Evolutionary conservation across 1,140 invertebrate genomes (phyloP).

Genomic region (Megalopta genalis): DNA sequence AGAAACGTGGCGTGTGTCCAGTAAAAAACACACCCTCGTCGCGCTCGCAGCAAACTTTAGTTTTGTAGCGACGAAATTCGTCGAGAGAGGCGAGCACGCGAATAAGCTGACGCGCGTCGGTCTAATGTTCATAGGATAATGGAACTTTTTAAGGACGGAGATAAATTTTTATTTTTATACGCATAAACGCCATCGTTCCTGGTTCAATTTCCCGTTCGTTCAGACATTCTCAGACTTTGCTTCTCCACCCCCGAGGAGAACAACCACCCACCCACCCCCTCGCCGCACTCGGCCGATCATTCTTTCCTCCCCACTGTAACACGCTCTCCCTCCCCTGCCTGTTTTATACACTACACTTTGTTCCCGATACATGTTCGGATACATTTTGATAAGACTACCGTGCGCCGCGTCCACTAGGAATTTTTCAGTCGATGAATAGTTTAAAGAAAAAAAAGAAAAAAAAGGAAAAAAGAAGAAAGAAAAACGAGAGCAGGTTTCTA

Average conservation of each 20-base stretch:
- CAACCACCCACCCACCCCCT: too few relatives aligned
- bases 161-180: conserved; percentile 66
- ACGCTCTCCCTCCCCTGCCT: background rate
- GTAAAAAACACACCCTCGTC: conserved; percentile 60
- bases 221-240: background rate
- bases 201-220: conserved; percentile 6
- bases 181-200: conserved; percentile 55
- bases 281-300: background rate
- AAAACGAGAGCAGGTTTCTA: background rate
- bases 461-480: too few relatives aligned
- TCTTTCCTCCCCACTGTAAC: background rate
- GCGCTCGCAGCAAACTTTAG: conserved; percentile 33
- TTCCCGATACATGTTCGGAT: conserved; percentile 8
- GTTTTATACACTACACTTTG: background rate
- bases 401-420: background rate
- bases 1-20: conserved; percentile 3
- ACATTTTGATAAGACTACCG: background rate
- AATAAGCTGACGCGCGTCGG: conserved; percentile 23
- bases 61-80: too few relatives aligned
- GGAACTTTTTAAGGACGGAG: conserved; percentile 56
- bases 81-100: too few relatives aligned
- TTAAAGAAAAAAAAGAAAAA: too few relatives aligned
- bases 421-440: background rate
- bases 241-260: background rate
- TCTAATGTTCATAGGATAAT: conserved; percentile 50